phyloP scores from a whole-genome alignment of 2,797 vertebrate genomes.

The Artibeus jamaicensis region DNA sequence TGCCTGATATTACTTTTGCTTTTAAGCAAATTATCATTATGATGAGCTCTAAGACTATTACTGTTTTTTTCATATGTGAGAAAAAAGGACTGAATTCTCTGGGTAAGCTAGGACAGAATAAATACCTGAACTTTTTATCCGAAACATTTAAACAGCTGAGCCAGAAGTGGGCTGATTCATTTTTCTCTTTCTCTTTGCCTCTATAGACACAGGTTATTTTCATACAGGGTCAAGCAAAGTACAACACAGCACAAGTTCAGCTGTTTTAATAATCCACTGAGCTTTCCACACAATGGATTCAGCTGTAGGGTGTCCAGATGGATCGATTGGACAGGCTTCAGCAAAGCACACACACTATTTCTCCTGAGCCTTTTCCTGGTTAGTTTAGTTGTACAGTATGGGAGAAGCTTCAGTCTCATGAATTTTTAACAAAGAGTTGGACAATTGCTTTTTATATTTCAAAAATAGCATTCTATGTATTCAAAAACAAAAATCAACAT shows the following conservation, averaged over 20 bases:
- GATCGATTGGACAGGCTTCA: conserved; percentile 28
- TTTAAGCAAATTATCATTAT: conserved; percentile 12
- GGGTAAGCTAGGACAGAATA: conserved; percentile 20
- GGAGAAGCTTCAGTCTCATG: background rate
- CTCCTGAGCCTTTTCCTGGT: conserved; percentile 39
- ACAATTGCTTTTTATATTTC: conserved; percentile 30
- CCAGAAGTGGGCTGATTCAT: background rate
- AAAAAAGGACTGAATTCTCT: conserved; percentile 37
- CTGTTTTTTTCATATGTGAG: conserved; percentile 23
- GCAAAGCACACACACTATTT: conserved; percentile 25
- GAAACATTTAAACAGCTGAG: background rate
- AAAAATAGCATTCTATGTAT: conserved; percentile 34
- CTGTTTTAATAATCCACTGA: conserved; percentile 45
- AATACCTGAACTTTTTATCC: conserved; percentile 38
- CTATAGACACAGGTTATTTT: conserved; percentile 43
- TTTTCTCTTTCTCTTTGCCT: conserved; percentile 14
- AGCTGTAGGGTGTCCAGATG: background rate
- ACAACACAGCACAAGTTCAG: conserved; percentile 13
- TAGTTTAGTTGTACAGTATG: conserved; percentile 8
- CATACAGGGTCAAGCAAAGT: conserved; percentile 28
- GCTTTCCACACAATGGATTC: conserved; percentile 38
- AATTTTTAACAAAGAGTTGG: conserved; percentile 18
- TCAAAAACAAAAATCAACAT: conserved; percentile 46
- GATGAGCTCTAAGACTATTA: conserved; percentile 8
- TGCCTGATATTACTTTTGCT: background rate